Evolutionary conservation across 2,113 vertebrate species (phyloP), one percentile per base, ranked within the genome.

Genomic region (Thunnus thynnus): DNA sequence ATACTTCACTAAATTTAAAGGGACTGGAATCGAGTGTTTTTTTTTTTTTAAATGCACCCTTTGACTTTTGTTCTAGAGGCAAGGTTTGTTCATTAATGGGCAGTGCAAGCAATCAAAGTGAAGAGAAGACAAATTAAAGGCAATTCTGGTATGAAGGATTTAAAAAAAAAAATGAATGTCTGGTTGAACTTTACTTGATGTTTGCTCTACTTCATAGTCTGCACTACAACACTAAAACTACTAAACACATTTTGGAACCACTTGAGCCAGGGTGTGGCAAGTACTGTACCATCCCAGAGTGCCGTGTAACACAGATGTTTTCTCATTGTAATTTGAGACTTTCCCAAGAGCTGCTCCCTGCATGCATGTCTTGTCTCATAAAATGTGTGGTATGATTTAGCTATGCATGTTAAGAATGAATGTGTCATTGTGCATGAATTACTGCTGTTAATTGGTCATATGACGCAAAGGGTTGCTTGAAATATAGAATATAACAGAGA

Each of bases 301-400:
- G 54, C 61, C 17, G 16, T 67, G 75, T 67, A 79, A 75, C 76
- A 76, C 85, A 76, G 44, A 64, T 72, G 72, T 76, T 71, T 76
- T 60, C 67, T 72, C 52, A 46, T 58, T 48, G 81, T 77, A 87
- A 80, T 65, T 5, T 25, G 76, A 76, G 63, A 57, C 66, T 66
- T 56, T 48, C 65, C 36, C 60, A 10, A 67, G 66, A 72, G 76
- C 76, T 72, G 72, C 72, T 80, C 63, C 54, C 67, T 44, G 80
- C 81, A 48, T 20, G 22, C 62, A 71, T 47, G 20, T 78, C 48
- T 63, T 20, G 18, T 76, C 71, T 75, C 13, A 25, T 64, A 30
- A 71, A 48, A 64, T 4, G 54, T 63, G 56, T 44, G 32, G 20
- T 13, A 56, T 20, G 27, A 78, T 62, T 46, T 51, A 16, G 13